A percentile compares a stretch with the other conserved stretches of the same genome.
phyloP scores from a whole-genome alignment of 2,113 vertebrate species.

The Phalacrocorax carbo region DNA sequence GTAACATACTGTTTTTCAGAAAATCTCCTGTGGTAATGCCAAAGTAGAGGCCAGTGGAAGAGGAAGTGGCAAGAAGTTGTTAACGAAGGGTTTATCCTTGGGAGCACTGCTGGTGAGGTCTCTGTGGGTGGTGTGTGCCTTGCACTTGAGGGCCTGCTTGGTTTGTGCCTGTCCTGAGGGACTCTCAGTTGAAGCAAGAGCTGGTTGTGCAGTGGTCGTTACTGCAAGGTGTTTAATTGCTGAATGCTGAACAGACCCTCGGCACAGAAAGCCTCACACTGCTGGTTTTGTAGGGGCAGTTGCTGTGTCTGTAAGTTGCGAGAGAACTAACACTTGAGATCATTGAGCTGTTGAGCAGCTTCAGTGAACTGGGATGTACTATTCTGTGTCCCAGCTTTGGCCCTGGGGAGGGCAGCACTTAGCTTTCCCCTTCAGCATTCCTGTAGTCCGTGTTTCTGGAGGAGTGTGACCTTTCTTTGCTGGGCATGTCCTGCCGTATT shows the following conservation, averaged over 20 bases:
- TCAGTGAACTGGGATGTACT: background rate
- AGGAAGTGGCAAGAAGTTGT: background rate
- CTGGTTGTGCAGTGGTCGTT: background rate
- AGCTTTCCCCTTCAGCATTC: background rate
- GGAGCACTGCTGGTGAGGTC: too few species aligned
- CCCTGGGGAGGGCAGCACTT: background rate
- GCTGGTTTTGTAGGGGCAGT: background rate
- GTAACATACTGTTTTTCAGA: background rate
- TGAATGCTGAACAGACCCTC: background rate
- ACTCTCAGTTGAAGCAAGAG: background rate
- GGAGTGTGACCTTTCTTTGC: background rate
- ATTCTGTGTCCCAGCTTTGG: background rate
- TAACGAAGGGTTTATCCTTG: background rate
- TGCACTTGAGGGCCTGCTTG: background rate
- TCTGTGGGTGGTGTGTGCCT: background rate
- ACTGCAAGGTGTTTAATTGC: fast-evolving
- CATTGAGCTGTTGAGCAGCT: background rate
- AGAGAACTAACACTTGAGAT: background rate
- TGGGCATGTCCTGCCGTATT: fast-evolving
- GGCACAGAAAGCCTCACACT: background rate
- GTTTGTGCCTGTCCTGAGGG: background rate
- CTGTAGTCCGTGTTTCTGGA: fast-evolving
- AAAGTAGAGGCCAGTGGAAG: background rate
- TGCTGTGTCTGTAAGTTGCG: background rate
- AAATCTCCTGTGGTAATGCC: background rate